phyloP scores from a whole-genome alignment of 2,797 vertebrate genomes.

The Rhabdophis nuchalis region DNA sequence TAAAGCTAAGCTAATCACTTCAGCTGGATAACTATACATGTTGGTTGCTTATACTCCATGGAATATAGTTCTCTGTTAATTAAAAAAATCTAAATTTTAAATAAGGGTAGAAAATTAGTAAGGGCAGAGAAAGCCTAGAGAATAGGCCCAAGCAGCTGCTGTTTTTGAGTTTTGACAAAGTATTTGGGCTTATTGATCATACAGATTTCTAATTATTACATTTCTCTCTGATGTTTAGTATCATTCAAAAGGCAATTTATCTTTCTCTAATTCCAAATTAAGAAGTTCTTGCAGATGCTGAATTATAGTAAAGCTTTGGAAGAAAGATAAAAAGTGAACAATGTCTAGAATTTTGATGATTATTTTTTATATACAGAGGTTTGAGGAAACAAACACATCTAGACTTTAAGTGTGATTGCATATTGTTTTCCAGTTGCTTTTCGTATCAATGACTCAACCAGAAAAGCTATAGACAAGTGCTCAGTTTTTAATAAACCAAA shows the following conservation, averaged over 20 bases:
- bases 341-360: conserved; percentile 32
- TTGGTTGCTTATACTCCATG: conserved; percentile 10
- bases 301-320: conserved; percentile 40
- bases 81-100: conserved; percentile 19
- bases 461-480: not conserved
- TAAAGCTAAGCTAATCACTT: not conserved
- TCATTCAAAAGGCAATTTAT: conserved; percentile 41
- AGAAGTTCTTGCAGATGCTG: conserved; percentile 40
- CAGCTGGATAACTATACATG: not conserved
- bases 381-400: not conserved
- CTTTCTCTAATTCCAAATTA: conserved; percentile 46
- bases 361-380: conserved; percentile 14
- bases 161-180: conserved; percentile 44
- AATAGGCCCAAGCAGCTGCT: conserved; percentile 56
- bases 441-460: not conserved
- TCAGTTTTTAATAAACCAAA: not conserved
- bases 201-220: conserved; percentile 50
- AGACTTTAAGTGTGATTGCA: not conserved
- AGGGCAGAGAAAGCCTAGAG: conserved; percentile 33
- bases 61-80: conserved; percentile 19
- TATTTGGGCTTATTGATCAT: conserved; percentile 48
- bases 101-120: conserved; percentile 35
- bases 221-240: conserved; percentile 44
- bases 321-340: conserved; percentile 19
- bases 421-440: not conserved